phyloP scores from a whole-genome alignment of 2,113 vertebrate genomes.

The Leiothrix lutea region DNA sequence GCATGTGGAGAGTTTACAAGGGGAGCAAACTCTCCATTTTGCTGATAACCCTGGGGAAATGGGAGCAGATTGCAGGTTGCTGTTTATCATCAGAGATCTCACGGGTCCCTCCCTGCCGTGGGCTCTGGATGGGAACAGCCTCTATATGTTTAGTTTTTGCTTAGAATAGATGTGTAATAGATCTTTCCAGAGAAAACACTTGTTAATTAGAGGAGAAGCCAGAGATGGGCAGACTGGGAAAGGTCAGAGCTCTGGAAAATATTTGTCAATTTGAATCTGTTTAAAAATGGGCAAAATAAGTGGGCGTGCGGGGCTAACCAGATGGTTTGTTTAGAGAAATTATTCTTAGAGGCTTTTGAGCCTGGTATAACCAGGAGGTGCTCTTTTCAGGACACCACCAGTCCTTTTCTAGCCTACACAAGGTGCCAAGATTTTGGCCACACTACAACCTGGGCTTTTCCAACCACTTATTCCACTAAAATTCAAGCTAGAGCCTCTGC shows the following conservation, averaged over 20 bases:
- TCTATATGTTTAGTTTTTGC: not conserved
- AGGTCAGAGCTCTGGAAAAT: slow-evolving; percentile 29
- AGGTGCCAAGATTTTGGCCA: not conserved
- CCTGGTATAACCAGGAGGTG: not conserved
- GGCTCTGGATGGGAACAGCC: not conserved
- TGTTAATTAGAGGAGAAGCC: not conserved
- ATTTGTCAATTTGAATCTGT: not conserved
- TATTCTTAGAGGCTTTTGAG: not conserved
- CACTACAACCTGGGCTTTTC: not conserved
- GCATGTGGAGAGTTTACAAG: not conserved
- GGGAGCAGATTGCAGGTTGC: not conserved
- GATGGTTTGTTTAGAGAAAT: not conserved
- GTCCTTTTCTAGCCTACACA: not conserved
- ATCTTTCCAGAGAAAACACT: not conserved
- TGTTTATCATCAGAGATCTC: not conserved
- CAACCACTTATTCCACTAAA: not conserved
- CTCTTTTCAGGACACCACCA: not conserved
- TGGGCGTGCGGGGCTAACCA: not conserved
- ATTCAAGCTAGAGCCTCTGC: not conserved
- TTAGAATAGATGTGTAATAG: not conserved
- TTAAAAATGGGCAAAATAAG: not conserved
- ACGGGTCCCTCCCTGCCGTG: not conserved
- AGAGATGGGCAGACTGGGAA: not conserved
- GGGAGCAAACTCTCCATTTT: not conserved
- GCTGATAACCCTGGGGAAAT: not conserved